phyloP scores from a whole-genome alignment of 1,140 invertebrate species.

The Tetragonula clypearis region DNA sequence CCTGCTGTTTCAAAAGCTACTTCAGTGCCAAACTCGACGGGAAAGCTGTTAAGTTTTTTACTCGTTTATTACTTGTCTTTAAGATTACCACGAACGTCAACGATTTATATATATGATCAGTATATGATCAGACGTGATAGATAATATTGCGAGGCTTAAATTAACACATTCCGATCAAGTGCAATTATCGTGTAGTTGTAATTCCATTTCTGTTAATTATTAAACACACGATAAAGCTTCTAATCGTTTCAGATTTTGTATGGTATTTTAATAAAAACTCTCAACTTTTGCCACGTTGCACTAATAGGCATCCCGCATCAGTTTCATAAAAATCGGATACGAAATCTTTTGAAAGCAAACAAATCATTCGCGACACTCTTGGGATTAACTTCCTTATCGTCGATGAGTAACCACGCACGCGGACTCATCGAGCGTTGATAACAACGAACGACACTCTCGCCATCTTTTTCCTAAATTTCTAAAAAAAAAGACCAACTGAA shows the following conservation, averaged over 20 bases:
- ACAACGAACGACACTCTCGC: background rate
- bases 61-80: background rate
- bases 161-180: background rate
- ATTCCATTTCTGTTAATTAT: background rate
- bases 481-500: background rate
- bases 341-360: background rate
- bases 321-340: no score
- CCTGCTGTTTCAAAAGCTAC: background rate
- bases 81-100: background rate
- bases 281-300: conserved; percentile 23
- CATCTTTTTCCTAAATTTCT: background rate
- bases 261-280: conserved; percentile 63
- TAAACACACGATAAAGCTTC: background rate
- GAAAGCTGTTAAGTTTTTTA: background rate
- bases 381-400: background rate
- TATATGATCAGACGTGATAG: background rate
- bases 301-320: background rate
- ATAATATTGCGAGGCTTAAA: background rate
- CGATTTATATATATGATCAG: background rate
- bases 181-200: conserved; percentile 1
- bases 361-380: background rate
- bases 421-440: background rate
- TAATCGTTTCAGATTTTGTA: conserved; percentile 41
- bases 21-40: conserved; percentile 12
- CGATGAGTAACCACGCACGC: background rate